A percentile compares a stretch with the other conserved stretches of the same genome.
phyloP scores from a whole-genome alignment of 2,113 vertebrate species.

The Chaetorhynchus papuensis region DNA sequence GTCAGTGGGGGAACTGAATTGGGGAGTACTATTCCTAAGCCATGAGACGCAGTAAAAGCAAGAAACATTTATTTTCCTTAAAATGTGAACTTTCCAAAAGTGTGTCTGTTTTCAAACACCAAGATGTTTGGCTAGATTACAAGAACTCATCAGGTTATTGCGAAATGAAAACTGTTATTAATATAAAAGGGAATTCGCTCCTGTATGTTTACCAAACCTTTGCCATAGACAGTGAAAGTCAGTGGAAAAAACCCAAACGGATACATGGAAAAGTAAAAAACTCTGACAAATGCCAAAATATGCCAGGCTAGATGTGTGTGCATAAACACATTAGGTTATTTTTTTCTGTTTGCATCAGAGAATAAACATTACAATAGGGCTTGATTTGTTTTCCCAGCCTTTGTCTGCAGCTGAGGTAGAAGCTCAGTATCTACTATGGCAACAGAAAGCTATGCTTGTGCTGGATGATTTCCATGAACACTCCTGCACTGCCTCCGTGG shows the following conservation, averaged over 20 bases:
- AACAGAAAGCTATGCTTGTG: neutral
- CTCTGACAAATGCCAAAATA: neutral
- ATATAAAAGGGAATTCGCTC: neutral
- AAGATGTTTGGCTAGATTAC: neutral
- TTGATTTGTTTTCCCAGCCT: neutral
- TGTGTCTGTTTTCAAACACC: neutral
- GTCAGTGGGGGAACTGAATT: neutral
- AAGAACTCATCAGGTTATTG: neutral
- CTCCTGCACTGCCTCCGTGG: neutral
- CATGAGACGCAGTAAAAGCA: neutral
- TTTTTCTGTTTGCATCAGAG: constrained; percentile 11
- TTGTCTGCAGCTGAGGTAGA: neutral
- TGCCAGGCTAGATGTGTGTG: neutral
- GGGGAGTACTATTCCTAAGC: neutral
- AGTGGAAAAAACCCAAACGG: neutral
- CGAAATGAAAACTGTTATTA: neutral
- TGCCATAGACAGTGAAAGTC: neutral
- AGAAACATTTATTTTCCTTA: neutral
- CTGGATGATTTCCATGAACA: constrained; percentile 26
- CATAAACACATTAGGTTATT: neutral
- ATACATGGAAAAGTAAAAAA: neutral
- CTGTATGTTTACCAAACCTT: neutral
- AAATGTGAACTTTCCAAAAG: neutral
- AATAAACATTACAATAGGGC: constrained; percentile 5
- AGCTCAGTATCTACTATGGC: constrained; percentile 8